Conservation (phyloP, 2,113 vertebrate genomes). For the Myotis lucifugus region DNA sequence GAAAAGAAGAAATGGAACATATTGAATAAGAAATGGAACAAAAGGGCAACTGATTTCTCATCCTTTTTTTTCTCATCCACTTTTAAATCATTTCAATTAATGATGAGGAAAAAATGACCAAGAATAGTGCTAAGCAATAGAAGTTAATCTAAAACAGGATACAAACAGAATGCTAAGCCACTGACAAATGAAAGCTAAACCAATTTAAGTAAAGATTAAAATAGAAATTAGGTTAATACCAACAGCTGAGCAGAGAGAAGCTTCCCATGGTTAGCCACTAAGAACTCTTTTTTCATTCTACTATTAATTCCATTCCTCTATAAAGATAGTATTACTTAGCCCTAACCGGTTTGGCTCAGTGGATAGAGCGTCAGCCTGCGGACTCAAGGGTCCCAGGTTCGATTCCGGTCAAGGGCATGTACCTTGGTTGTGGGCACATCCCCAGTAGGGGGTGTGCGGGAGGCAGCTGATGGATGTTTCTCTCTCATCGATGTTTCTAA, state of each 20-base stretch:
- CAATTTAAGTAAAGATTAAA: background rate
- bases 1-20: background rate
- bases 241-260: background rate
- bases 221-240: background rate
- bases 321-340: background rate
- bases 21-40: background rate
- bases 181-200: background rate
- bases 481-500: no score
- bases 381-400: no score
- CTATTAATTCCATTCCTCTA: background rate
- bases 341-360: no score
- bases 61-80: conserved; percentile 1
- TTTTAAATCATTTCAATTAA: conserved; percentile 33
- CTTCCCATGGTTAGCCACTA: background rate
- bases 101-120: background rate
- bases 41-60: background rate
- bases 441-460: no score
- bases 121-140: background rate
- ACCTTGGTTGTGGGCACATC: no score
- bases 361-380: no score
- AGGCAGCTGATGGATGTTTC: no score
- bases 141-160: conserved; percentile 16
- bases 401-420: no score
- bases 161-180: background rate
- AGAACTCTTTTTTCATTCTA: background rate